Evolutionary conservation across 2,888 invertebrate species (phyloP), one percentile per base, ranked within the genome.

Genomic region (Brachyptera risi): DNA sequence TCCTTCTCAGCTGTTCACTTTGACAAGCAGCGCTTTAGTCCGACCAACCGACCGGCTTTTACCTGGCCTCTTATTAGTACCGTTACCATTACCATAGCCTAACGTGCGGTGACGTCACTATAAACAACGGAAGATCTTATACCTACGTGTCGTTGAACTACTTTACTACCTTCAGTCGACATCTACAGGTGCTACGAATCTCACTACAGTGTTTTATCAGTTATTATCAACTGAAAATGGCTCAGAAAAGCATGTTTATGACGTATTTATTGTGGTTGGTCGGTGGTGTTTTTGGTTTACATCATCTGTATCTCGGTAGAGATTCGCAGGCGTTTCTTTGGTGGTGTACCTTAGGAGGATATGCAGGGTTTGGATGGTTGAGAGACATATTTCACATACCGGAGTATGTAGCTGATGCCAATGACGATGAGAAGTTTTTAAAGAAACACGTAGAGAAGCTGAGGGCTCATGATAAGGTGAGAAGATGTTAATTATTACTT

Each of bases 301-400:
- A 97, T 75, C 93, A 96, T 73, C 84, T 96, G 70, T 97, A 97
- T 75, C 78, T 97, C 65, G 83, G 86, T 58, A 80, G 96, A 60
- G 93, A 96, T 74, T 81, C 86, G 21, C 97, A 97, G 69, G 96
- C 92, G 0, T 90, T 96, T 72, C 80, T 95, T 0, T 93, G 91
- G 84, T 90, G 91, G 85, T 86, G 87, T 62, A 92, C 93, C 0
- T 76, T 92, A 17, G 95, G 91, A 1, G 95, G 95, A 2, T 92
- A 90, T 71, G 80, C 84, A 68, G 90, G 92, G 0, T 71, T 90
- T 15, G 96, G 96, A 7, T 95, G 94, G 90, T 68, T 96, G 1
- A 80, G 88, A 5, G 97, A 97, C 73, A 73, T 93, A 1, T 90
- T 90, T 69, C 82, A 85, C 65, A 88, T 97, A 60, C 92, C 92